phyloP scores from a whole-genome alignment of 2,113 vertebrate species.

The Egretta garzetta region DNA sequence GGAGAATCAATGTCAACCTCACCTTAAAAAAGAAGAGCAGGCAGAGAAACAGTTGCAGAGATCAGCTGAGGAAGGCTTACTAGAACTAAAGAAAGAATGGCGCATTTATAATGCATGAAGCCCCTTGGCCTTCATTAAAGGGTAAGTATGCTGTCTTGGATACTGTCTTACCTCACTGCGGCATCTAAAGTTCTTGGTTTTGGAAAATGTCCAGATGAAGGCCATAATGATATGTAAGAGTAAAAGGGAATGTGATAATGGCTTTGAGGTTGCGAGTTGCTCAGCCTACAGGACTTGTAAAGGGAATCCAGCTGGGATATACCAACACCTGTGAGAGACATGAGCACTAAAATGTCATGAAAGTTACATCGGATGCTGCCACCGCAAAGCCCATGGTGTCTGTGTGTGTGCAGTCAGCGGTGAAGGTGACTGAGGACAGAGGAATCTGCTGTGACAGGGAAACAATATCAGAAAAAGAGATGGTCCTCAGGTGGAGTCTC shows the following conservation, averaged over 20 bases:
- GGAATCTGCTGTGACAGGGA: not conserved
- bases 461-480: not conserved
- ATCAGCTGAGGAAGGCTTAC: not conserved
- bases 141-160: not conserved
- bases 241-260: not conserved
- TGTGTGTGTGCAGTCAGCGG: not conserved
- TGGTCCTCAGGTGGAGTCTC: not conserved
- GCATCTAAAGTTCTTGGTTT: not conserved
- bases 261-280: not conserved
- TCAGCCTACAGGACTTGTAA: rapidly evolving
- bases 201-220: not conserved
- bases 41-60: not conserved
- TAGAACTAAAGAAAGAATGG: not conserved
- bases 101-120: constrained; percentile 17
- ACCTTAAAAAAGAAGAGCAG: not conserved
- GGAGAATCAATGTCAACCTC: not conserved
- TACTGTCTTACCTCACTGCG: not conserved
- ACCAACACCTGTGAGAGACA: not conserved
- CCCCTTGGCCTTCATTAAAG: constrained; percentile 2
- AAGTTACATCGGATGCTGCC: not conserved
- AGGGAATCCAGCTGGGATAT: not conserved
- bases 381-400: not conserved
- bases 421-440: not conserved
- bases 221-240: not conserved
- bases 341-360: not conserved